These are phyloP conservation scores for Clitarchus hookeri DNA, from an alignment of 2,888 invertebrate genomes.

Conservation along the genomic window DNA sequence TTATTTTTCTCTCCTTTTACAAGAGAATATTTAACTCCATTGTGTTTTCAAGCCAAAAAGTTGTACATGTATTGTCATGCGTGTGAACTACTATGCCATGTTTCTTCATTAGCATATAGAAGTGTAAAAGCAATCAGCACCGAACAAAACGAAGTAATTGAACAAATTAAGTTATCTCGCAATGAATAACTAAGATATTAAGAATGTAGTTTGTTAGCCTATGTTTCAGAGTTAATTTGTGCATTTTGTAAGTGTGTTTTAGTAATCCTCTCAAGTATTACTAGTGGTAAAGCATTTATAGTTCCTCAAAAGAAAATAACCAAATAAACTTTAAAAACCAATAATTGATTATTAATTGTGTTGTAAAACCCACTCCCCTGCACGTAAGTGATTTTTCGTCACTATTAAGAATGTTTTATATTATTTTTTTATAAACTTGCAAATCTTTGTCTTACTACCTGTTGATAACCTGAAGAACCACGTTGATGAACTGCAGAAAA, in stretches of 20 bases:
- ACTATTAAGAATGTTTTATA: too few species aligned
- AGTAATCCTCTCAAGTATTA: neutral
- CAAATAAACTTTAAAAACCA: neutral
- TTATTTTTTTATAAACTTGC: too few species aligned
- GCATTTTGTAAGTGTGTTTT: neutral
- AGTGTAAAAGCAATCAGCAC: neutral
- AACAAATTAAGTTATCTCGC: neutral
- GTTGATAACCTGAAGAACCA: too few species aligned
- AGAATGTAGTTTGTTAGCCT: neutral
- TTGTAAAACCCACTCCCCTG: too few species aligned
- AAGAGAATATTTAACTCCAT: neutral
- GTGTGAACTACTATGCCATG: too few species aligned
- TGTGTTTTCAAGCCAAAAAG: too few species aligned
- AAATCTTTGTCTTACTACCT: too few species aligned
- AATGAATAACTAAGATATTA: neutral
- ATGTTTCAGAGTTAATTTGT: neutral
- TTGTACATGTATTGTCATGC: too few species aligned
- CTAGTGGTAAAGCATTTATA: neutral
- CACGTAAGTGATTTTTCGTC: too few species aligned
- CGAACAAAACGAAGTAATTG: neutral
- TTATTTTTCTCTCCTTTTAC: conserved; percentile 10
- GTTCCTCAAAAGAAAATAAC: neutral
- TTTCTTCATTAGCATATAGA: too few species aligned
- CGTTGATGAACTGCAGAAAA: too few species aligned
- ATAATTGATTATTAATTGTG: too few species aligned